Base-by-base conservation (phyloP, 2,113 vertebrate species). In the Labeo catla region DNA sequence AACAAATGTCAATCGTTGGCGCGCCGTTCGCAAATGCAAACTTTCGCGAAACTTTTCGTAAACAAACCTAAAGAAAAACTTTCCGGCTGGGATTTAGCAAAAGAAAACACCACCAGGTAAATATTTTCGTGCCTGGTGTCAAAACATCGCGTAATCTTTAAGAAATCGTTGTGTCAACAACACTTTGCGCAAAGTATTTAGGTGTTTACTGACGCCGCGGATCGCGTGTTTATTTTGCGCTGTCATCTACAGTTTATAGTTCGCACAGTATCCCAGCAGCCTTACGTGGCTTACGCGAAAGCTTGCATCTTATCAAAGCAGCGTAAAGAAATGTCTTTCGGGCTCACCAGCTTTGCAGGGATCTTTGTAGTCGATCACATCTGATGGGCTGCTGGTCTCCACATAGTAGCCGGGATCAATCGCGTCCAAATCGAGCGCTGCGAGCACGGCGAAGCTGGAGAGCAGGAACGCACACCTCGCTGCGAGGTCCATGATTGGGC, bases 331-430 rank as follows among this genome's bases (percentile, higher is more conserved):
- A 84, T 43, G 66, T 23, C 28, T 82, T 8, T 43, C 52, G 19
- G 57, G 43, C 88, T 89, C 73, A 89, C 88, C 88, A 76, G 88
- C 88, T 86, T 89, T 89, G 79, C 88, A 89, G 63, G 88, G 88
- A 63, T 89, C 88, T 83, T 86, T 87, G 76, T 89, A 89, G 84
- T 89, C 88, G 86, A 87, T 85, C 72, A n/a, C 50, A 8, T 89
- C 88, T 54, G 76, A 28, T 5, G 85, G 34, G 65, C 21, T 73
- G 81, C 74, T 21, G 72, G 73, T 57, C 43, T 89, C 86, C 39
- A 83, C 83, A 61, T 89, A 85, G 79, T 83, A 83, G 83, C 73
- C 72, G 45, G 88, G 83, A 2, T 89, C 88, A 19, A 81, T n/a
- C 83, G 86, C 50, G 86, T 87, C 86, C 86, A 84, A n/a, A 39